phyloP scores from a whole-genome alignment of 2,888 invertebrate genomes.

The Corythucha ciliata region DNA sequence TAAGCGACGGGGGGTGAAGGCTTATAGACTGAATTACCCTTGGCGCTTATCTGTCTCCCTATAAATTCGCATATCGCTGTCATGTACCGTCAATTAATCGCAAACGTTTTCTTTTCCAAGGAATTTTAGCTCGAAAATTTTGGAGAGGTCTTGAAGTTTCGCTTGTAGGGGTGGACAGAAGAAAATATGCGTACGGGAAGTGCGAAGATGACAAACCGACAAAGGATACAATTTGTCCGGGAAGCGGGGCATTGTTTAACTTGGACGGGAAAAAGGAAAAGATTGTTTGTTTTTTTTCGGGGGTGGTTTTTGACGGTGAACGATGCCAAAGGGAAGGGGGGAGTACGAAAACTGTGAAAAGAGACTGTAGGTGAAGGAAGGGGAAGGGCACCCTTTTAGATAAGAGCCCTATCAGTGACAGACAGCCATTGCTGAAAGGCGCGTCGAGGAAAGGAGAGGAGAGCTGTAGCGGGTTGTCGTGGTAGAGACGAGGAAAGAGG shows the following conservation, averaged over 20 bases:
- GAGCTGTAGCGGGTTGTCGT: neutral
- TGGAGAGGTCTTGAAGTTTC: too few species aligned
- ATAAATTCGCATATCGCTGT: too few species aligned
- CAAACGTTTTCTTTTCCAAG: too few species aligned
- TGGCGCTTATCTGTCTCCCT: too few species aligned
- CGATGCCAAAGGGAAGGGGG: neutral
- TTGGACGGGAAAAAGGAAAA: slow-evolving; percentile 14
- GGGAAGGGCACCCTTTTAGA: neutral
- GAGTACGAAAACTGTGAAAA: slow-evolving; percentile 13
- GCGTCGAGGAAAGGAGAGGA: neutral
- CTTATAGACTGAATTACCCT: too few species aligned
- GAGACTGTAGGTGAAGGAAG: neutral
- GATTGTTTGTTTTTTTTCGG: neutral
- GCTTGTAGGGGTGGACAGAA: too few species aligned
- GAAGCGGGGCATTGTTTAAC: slow-evolving; percentile 23
- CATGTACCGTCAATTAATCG: too few species aligned
- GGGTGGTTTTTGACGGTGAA: neutral
- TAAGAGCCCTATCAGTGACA: slow-evolving; percentile 21
- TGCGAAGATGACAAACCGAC: too few species aligned
- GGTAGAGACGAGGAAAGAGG: slow-evolving; percentile 5
- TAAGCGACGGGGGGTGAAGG: too few species aligned
- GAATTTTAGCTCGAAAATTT: too few species aligned
- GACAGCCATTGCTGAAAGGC: slow-evolving; percentile 18
- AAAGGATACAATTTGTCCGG: slow-evolving; percentile 21
- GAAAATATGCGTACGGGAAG: too few species aligned